Conservation (phyloP, 2,888 invertebrate genomes). For the Frankliniella fusca region DNA sequence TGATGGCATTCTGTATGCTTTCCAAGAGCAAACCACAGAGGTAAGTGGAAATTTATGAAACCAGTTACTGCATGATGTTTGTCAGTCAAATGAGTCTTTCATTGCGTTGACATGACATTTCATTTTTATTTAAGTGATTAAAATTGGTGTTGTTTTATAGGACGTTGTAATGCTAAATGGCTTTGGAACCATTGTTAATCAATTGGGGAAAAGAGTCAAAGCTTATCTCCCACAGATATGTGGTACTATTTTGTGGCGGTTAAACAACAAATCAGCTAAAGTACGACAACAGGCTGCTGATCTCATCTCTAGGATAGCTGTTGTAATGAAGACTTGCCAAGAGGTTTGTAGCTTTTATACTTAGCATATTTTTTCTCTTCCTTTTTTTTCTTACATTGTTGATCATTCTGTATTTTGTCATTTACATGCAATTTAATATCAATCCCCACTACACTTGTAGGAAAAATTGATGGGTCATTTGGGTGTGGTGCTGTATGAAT, state of each 20-base stretch:
- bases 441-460: slow-evolving; percentile 47
- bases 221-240: slow-evolving; percentile 99
- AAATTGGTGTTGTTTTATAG: slow-evolving; percentile 48
- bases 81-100: too few species aligned
- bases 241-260: slow-evolving; percentile 98
- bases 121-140: neutral
- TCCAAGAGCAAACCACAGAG: slow-evolving; percentile 99
- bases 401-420: slow-evolving; percentile 29
- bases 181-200: slow-evolving; percentile 98
- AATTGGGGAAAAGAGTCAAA: slow-evolving; percentile 94
- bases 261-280: slow-evolving; percentile 99
- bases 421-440: slow-evolving; percentile 30
- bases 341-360: slow-evolving; percentile 59
- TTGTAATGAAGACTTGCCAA: slow-evolving; percentile 99
- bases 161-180: slow-evolving; percentile 99
- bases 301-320: slow-evolving; percentile 94
- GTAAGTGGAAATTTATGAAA: slow-evolving; percentile 47
- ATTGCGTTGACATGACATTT: slow-evolving; percentile 20
- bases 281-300: slow-evolving; percentile 99
- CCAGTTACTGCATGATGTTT: slow-evolving; percentile 11
- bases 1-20: slow-evolving; percentile 98
- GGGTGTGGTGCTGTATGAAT: slow-evolving; percentile 97
- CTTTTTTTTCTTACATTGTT: slow-evolving; percentile 28
- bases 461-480: slow-evolving; percentile 99
- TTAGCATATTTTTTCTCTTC: neutral